Base-by-base conservation (phyloP, 2,797 vertebrate genomes). In the Sandelia bainsii region DNA sequence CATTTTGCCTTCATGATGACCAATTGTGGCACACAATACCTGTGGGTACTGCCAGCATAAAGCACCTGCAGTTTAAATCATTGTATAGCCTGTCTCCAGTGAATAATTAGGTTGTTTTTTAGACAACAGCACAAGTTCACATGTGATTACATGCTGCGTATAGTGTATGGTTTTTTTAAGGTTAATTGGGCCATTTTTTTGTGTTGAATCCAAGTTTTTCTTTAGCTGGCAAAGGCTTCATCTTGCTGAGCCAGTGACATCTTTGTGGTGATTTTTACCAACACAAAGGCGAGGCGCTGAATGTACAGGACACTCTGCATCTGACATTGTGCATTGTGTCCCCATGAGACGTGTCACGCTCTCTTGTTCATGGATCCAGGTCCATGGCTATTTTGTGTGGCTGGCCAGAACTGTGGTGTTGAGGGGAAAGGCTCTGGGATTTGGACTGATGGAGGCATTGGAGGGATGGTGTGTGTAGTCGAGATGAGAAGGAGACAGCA, bases 381-480 rank as follows among this genome's bases (percentile, higher is more conserved):
- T 89, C 89, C 82, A 82, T 87, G 83, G 76, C 79, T 86, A 91
- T 91, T 90, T 86, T 61, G 82, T 77, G 78, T 22, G 58, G 76
- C 65, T 73, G 80, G 89, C 89, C 82, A 63, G 78, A 79, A 59
- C 81, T 8, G 50, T 51, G 75, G 81, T 22, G 82, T 64, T 70
- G 79, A 79, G 81, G 89, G 87, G 84, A 75, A 76, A 84, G 83
- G 87, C 75, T 83, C 29, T 25, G 49, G 86, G 89, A 92, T 85
- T 91, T 92, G 90, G 91, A 91, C 68, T 0, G 76, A 72, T 7
- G 65, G 32, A 81, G 73, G 65, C 78, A 71, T 79, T 29, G 82
- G 81, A 76, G 86, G 87, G 79, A 83, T 85, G 82, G 84, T 86
- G 85, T 92, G 87, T 93, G 92, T 91, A 91, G 90, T 91, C 12